These are phyloP conservation scores for Platycnemis pennipes DNA, from an alignment of 2,888 invertebrate species.

Conservation along the genomic window DNA sequence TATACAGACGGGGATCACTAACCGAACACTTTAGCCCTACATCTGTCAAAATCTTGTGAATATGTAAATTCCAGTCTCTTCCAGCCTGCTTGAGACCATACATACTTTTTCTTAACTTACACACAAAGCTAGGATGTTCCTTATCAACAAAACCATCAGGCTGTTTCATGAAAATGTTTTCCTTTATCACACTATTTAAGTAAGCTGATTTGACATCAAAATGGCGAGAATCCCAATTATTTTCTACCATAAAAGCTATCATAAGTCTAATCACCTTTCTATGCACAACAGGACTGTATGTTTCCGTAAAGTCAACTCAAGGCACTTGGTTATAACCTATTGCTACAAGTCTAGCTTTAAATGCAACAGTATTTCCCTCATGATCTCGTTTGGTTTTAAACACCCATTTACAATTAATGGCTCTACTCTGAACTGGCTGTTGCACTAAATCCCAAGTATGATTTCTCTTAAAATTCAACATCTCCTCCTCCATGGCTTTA, in stretches of 20 bases:
- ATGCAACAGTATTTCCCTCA: background rate
- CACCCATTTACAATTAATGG: background rate
- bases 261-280: background rate
- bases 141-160: background rate
- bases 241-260: background rate
- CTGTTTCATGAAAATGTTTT: background rate
- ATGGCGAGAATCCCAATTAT: background rate
- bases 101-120: background rate
- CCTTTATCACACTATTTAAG: background rate
- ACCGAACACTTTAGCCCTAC: no score
- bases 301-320: background rate
- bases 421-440: constrained; percentile 70
- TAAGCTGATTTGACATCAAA: background rate
- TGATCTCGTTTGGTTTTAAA: background rate
- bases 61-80: background rate
- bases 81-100: background rate
- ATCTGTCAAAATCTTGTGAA: no score
- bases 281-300: background rate
- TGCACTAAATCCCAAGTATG: constrained; percentile 73
- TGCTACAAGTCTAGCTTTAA: background rate
- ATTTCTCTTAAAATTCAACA: constrained; percentile 66
- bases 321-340: background rate
- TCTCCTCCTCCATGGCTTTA: background rate
- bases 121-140: background rate
- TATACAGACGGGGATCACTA: no score